A percentile compares a stretch with the other conserved stretches of the same genome.
Evolutionary conservation across 2,113 vertebrate genomes (phyloP).

Genomic region (Barnardius zonarius): DNA sequence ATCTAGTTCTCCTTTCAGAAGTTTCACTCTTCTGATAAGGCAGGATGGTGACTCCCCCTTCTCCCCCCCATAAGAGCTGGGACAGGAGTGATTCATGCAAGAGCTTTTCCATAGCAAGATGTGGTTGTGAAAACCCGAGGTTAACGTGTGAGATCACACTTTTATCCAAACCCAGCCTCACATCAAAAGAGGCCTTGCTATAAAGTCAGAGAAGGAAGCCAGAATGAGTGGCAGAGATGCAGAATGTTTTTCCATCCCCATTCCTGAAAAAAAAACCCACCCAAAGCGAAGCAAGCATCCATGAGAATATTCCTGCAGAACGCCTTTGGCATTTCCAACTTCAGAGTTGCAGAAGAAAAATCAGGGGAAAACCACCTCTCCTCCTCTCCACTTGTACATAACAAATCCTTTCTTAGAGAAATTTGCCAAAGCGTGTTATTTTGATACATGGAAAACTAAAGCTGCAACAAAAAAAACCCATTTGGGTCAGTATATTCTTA

Average conservation of each 20-base stretch:
- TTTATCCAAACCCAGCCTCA: neutral
- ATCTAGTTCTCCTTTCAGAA: neutral
- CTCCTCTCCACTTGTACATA: neutral
- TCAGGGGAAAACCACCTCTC: neutral
- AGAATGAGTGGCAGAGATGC: neutral
- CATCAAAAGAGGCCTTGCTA: neutral
- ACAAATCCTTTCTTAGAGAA: neutral
- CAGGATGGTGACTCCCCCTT: neutral
- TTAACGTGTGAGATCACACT: neutral
- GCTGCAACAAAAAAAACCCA: neutral
- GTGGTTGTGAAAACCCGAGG: neutral
- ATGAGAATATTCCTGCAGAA: neutral
- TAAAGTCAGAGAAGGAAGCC: neutral
- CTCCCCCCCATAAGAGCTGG: rapidly evolving
- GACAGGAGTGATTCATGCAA: neutral
- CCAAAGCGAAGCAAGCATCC: neutral
- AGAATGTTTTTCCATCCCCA: neutral
- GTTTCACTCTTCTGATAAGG: neutral
- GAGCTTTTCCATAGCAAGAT: neutral
- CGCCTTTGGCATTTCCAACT: neutral
- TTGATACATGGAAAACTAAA: neutral
- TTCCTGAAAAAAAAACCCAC: neutral
- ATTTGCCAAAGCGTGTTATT: neutral
- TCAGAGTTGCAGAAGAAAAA: neutral
- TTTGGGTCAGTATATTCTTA: neutral